phyloP scores from a whole-genome alignment of 2,888 invertebrate genomes.

The Tortrix viridana region DNA sequence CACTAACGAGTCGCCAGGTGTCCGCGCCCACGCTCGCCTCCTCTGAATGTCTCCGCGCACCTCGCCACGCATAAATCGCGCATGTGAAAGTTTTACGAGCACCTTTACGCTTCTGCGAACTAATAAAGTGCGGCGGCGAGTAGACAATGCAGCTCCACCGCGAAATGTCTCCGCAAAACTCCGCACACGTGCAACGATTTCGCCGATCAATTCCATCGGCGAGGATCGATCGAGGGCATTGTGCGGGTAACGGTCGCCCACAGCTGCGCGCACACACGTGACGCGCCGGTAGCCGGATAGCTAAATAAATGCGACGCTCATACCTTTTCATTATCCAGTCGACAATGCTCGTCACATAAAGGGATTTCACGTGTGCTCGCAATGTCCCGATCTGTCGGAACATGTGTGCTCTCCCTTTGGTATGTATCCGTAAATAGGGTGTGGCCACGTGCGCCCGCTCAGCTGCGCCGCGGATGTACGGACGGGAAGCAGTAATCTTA shows the following conservation, averaged over 20 bases:
- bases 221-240: conserved; percentile 83
- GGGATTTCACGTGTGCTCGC: conserved; percentile 83
- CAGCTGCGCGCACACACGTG: conserved; percentile 81
- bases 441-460: conserved; percentile 83
- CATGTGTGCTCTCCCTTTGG: conserved; percentile 82
- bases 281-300: conserved; percentile 80
- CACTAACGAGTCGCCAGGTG: conserved; percentile 82
- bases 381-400: conserved; percentile 82
- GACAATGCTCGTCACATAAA: conserved; percentile 82
- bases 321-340: conserved; percentile 78
- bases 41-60: conserved; percentile 74
- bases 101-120: conserved; percentile 78
- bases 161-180: conserved; percentile 71
- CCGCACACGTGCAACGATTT: conserved; percentile 77
- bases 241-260: conserved; percentile 83
- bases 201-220: conserved; percentile 78
- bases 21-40: conserved; percentile 76
- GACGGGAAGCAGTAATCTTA: conserved; percentile 82
- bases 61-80: conserved; percentile 74
- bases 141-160: conserved; percentile 74
- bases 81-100: conserved; percentile 83
- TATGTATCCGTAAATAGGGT: conserved; percentile 83
- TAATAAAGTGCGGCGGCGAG: conserved; percentile 64
- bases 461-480: conserved; percentile 81
- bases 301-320: conserved; percentile 80